A percentile compares a stretch with the other conserved stretches of the same genome.
phyloP scores from a whole-genome alignment of 1,140 invertebrate species.

The Melipona quadrifasciata region DNA sequence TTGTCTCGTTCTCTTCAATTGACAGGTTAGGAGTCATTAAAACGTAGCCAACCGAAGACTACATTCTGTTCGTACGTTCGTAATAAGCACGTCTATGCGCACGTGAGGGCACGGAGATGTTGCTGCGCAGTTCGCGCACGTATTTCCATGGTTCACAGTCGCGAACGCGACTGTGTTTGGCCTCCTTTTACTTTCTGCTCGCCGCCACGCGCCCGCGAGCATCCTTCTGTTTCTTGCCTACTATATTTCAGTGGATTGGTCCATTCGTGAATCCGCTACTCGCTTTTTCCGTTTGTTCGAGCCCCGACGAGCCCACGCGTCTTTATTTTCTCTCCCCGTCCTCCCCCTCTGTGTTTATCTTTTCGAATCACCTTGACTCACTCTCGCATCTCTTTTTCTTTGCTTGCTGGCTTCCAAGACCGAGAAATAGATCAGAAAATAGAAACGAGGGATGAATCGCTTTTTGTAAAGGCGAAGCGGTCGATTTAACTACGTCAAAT shows the following conservation, averaged over 20 bases:
- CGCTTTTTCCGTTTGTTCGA: no score
- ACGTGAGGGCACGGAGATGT: neutral
- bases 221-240: conserved; percentile 10
- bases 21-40: neutral
- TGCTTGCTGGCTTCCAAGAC: neutral
- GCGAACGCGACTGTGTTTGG: conserved; percentile 10
- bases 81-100: neutral
- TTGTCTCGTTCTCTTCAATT: neutral
- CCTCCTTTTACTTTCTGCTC: conserved; percentile 47
- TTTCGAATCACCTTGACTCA: neutral
- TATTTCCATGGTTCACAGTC: conserved; percentile 48
- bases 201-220: neutral
- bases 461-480: no score
- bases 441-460: neutral
- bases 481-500: no score
- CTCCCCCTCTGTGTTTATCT: neutral
- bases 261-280: neutral
- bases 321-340: neutral
- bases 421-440: neutral
- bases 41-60: neutral
- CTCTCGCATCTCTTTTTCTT: no score
- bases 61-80: neutral
- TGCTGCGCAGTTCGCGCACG: conserved; percentile 22
- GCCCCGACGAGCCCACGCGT: neutral
- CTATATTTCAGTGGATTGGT: conserved; percentile 8